These are phyloP conservation scores for Philotrypesis tridentata DNA, from an alignment of 1,140 invertebrate species.

Conservation along the genomic window DNA sequence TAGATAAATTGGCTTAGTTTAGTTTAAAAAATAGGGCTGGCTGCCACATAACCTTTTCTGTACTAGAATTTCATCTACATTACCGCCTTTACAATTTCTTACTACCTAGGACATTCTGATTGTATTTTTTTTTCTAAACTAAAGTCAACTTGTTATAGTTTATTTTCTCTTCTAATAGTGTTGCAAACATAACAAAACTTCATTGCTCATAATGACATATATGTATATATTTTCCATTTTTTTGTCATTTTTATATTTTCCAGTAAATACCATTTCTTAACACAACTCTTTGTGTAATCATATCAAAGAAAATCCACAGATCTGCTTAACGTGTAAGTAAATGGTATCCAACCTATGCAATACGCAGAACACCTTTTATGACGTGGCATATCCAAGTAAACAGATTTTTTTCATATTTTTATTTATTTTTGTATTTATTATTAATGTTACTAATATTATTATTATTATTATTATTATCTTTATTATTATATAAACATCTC, in stretches of 20 bases:
- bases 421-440: not conserved
- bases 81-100: conserved; percentile 13
- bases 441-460: too few relatives aligned
- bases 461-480: not conserved
- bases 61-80: conserved; percentile 6
- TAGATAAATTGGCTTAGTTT: conserved; percentile 8
- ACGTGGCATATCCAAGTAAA: conserved; percentile 17
- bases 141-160: conserved; percentile 27
- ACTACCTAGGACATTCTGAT: conserved; percentile 26
- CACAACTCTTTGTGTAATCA: not conserved
- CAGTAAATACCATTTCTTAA: not conserved
- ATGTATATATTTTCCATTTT: not conserved
- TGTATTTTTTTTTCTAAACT: conserved; percentile 40
- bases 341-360: conserved; percentile 7
- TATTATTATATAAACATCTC: conserved; percentile 29
- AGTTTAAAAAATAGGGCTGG: conserved; percentile 43
- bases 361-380: conserved; percentile 28
- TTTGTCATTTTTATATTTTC: conserved; percentile 4
- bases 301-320: not conserved
- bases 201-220: not conserved
- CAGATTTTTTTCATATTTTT: conserved; percentile 28
- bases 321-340: not conserved
- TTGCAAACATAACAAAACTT: conserved; percentile 21
- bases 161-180: conserved; percentile 1
- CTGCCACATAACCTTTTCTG: conserved; percentile 18